These are phyloP conservation scores for Motacilla tschutschensis DNA, from an alignment of 2,113 vertebrate species.

Conservation along the genomic window DNA sequence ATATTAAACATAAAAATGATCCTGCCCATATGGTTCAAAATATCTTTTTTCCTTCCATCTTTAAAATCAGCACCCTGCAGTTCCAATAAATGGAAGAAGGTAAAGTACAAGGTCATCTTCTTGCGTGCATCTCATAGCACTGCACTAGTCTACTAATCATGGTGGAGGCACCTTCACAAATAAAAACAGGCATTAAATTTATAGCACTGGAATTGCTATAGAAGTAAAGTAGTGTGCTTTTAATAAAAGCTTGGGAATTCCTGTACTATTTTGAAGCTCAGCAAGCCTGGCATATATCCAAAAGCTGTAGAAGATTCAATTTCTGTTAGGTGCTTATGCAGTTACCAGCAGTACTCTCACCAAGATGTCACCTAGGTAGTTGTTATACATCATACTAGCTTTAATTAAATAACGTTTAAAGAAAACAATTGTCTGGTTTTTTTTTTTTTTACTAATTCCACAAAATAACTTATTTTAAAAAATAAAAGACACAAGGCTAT, in stretches of 20 bases:
- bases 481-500: not conserved
- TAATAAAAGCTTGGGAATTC: not conserved
- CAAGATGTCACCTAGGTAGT: not conserved
- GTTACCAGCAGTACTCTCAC: not conserved
- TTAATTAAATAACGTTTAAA: not conserved
- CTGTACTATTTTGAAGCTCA: not conserved
- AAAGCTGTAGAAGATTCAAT: not conserved
- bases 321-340: not conserved
- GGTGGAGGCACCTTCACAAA: not conserved
- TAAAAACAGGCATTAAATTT: not conserved
- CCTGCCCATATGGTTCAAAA: not conserved
- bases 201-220: not conserved
- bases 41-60: not conserved
- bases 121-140: not conserved
- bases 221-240: not conserved
- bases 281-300: not conserved
- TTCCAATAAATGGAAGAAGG: not conserved
- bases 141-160: not conserved
- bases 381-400: not conserved
- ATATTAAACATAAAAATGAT: not conserved
- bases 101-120: not conserved
- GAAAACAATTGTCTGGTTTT: accelerated
- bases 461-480: not conserved
- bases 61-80: not conserved
- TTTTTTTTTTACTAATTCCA: not conserved